Evolutionary conservation across 1,140 invertebrate genomes (phyloP).

Genomic region (Musca vetustissima): DNA sequence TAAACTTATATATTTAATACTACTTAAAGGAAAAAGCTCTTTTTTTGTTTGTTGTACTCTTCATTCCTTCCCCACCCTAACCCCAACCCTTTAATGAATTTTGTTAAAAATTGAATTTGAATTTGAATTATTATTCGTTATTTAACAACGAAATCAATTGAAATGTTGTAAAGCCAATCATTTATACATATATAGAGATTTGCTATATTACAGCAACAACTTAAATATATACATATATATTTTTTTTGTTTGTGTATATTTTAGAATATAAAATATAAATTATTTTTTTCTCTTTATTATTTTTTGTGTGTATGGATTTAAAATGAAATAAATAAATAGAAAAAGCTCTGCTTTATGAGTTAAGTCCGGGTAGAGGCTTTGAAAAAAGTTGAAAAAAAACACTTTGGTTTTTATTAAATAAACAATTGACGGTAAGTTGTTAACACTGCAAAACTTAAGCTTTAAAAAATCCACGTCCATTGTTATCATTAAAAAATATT

Average conservation of each 20-base stretch:
- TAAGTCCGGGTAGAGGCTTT: conserved; percentile 17
- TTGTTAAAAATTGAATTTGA: background rate
- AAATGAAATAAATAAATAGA: conserved; percentile 11
- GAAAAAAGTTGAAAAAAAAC: background rate
- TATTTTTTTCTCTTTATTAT: background rate
- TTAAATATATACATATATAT: background rate
- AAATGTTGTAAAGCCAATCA: no score
- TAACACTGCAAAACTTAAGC: no score
- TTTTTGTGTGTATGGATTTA: background rate
- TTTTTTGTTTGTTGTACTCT: background rate
- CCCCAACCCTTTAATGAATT: background rate
- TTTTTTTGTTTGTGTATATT: background rate
- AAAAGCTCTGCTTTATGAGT: conserved; percentile 13
- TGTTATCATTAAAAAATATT: no score
- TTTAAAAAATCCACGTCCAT: no score
- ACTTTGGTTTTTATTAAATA: no score
- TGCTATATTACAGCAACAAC: no score
- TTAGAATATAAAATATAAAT: conserved; percentile 10
- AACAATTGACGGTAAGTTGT: no score
- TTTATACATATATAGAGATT: no score
- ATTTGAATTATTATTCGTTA: no score
- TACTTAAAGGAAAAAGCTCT: no score
- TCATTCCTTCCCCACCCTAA: no score
- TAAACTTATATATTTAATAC: background rate
- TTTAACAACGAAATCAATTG: no score